Percentiles rank a stretch among this genome's conserved stretches.
Evolutionary conservation across 2,888 invertebrate genomes (phyloP).

Genomic region (Sicus ferrugineus): DNA sequence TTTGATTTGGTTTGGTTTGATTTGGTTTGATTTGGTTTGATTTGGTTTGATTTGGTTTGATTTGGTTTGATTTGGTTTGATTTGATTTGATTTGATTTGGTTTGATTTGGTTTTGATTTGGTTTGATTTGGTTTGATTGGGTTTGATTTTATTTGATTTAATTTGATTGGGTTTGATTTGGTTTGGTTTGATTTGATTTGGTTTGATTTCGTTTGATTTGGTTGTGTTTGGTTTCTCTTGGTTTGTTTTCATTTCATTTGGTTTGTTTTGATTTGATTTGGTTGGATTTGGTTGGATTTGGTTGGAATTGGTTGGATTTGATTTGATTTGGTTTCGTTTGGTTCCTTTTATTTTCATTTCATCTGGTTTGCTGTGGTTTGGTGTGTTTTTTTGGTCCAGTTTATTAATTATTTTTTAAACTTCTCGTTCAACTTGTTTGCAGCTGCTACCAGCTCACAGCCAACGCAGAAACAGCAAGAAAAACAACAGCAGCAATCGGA

Average conservation of each 20-base stretch:
- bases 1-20: too few relatives aligned
- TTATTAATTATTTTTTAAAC: constrained; percentile 18
- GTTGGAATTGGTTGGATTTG: not conserved
- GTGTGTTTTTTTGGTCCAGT: not conserved
- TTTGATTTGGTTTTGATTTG: constrained; percentile 2
- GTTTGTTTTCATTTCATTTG: not conserved
- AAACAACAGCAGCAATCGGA: constrained; percentile 11
- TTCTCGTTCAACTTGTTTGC: constrained; percentile 21
- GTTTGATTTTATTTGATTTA: not conserved
- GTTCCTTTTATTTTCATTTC: not conserved
- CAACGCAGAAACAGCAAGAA: constrained; percentile 8
- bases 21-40: not conserved
- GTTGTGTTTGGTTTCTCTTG: not conserved
- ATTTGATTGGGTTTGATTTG: not conserved
- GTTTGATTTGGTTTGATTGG: not conserved
- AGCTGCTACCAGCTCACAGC: constrained; percentile 27
- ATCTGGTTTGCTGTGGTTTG: not conserved
- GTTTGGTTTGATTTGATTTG: not conserved
- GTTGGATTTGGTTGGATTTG: not conserved
- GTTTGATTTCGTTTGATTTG: too few relatives aligned
- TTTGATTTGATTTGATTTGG: not conserved
- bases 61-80: not conserved
- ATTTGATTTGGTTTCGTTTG: not conserved
- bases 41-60: not conserved
- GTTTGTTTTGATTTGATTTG: not conserved